Percentiles rank a stretch among this genome's conserved stretches.
These are phyloP conservation scores for Eunapius fragilis DNA, from an alignment of 37 sponge, comb jelly and placozoan genomes.

Conservation along the genomic window DNA sequence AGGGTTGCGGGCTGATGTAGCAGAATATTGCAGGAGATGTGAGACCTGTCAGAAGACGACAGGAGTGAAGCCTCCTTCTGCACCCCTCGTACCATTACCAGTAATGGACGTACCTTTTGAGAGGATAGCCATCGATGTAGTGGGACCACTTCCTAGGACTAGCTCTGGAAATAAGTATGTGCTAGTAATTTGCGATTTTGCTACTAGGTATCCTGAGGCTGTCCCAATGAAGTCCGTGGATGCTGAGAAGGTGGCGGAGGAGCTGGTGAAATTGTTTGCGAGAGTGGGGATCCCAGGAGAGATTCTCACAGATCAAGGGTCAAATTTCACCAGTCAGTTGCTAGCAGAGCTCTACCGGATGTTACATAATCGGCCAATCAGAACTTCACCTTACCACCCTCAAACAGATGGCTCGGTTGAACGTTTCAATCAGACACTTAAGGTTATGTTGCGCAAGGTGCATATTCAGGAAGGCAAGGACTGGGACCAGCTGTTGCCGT, in stretches of 20 bases:
- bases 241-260: slow-evolving; percentile 31
- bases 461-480: neutral
- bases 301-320: slow-evolving; percentile 32
- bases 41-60: slow-evolving; percentile 1
- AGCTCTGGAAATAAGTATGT: slow-evolving; percentile 33
- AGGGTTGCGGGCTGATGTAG: slow-evolving; percentile 3
- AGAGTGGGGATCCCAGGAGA: slow-evolving; percentile 20
- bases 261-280: slow-evolving; percentile 23
- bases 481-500: slow-evolving; percentile 31
- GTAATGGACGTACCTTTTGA: slow-evolving; percentile 30
- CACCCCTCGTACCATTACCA: slow-evolving; percentile 12
- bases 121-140: slow-evolving; percentile 35
- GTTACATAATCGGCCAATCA: slow-evolving; percentile 16
- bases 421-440: slow-evolving; percentile 31
- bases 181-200: slow-evolving; percentile 40
- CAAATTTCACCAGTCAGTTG: slow-evolving; percentile 23
- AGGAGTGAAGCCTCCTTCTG: neutral
- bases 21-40: slow-evolving; percentile 22
- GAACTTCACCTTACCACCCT: slow-evolving; percentile 48
- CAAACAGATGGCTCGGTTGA: slow-evolving; percentile 39
- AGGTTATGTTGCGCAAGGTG: slow-evolving; percentile 1
- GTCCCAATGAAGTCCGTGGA: slow-evolving; percentile 31
- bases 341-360: slow-evolving; percentile 25
- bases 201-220: slow-evolving; percentile 56
- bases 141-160: slow-evolving; percentile 45